Evolutionary conservation across 2,888 invertebrate genomes (phyloP).

Genomic region (Chymomyza procnemis): DNA sequence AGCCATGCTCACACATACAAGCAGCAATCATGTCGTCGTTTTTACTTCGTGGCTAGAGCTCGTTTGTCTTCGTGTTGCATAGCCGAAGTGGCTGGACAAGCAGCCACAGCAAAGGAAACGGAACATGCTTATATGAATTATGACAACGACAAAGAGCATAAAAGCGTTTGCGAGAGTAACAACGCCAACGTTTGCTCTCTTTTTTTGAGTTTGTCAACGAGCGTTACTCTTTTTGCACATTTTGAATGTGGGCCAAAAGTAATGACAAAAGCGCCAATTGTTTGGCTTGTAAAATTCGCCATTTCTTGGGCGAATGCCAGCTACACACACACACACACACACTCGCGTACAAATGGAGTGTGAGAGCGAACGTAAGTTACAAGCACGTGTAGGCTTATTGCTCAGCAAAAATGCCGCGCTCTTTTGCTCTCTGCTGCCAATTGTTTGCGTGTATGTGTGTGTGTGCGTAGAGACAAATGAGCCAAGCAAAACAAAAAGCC

Average conservation of each 20-base stretch:
- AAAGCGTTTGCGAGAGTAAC: constrained; percentile 12
- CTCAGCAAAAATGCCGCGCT: constrained; percentile 20
- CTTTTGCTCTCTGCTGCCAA: constrained; percentile 25
- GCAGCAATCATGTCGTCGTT: constrained; percentile 14
- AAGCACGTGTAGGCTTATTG: neutral
- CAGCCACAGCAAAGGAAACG: constrained; percentile 46
- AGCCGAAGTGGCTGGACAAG: constrained; percentile 35
- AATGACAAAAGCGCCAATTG: constrained; percentile 68
- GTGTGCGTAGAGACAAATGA: constrained; percentile 58
- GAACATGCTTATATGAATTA: constrained; percentile 37
- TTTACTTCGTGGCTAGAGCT: constrained; percentile 18
- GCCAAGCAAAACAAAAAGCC: constrained; percentile 70
- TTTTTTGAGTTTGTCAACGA: constrained; percentile 9
- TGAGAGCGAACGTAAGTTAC: neutral
- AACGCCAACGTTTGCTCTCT: constrained; percentile 8
- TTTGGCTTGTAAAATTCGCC: constrained; percentile 30
- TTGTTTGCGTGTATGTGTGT: constrained; percentile 29
- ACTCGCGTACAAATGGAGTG: constrained; percentile 16
- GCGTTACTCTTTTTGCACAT: constrained; percentile 42
- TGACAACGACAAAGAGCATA: constrained; percentile 17
- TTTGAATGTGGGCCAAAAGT: constrained; percentile 68
- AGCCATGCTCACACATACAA: constrained; percentile 33
- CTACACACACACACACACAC: constrained; percentile 19
- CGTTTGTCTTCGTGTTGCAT: constrained; percentile 11
- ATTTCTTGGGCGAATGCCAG: constrained; percentile 48